phyloP scores from a whole-genome alignment of 2,113 vertebrate species.

The Paraplagusia blochii region DNA sequence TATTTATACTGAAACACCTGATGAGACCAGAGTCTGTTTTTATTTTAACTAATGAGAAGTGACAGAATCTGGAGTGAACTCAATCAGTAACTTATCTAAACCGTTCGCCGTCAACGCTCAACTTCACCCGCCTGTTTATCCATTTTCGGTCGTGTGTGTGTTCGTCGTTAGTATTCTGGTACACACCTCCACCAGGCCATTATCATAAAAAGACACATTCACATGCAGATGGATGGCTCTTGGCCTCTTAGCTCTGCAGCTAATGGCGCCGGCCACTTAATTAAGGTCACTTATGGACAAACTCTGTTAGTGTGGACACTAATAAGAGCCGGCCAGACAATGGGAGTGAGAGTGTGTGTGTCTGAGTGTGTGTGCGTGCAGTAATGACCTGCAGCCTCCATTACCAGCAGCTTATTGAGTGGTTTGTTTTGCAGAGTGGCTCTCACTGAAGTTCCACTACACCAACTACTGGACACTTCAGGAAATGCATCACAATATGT shows the following conservation, averaged over 20 bases:
- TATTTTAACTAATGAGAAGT: constrained; percentile 54
- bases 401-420: constrained; percentile 73
- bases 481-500: constrained; percentile 62
- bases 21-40: constrained; percentile 48
- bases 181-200: constrained; percentile 69
- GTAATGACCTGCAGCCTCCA: constrained; percentile 70
- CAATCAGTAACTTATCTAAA: constrained; percentile 75
- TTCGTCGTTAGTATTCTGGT: constrained; percentile 64
- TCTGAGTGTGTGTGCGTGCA: constrained; percentile 54
- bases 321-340: constrained; percentile 69
- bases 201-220: constrained; percentile 73
- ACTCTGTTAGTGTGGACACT: constrained; percentile 68
- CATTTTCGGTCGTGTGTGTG: constrained; percentile 40
- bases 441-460: constrained; percentile 66
- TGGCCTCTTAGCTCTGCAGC: constrained; percentile 65
- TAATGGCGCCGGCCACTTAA: constrained; percentile 75
- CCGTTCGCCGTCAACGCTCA: constrained; percentile 54
- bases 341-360: constrained; percentile 42
- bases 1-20: constrained; percentile 28
- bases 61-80: constrained; percentile 5
- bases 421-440: constrained; percentile 76
- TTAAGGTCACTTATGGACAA: constrained; percentile 76
- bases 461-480: constrained; percentile 64
- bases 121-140: constrained; percentile 66
- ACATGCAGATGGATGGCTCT: constrained; percentile 72